Conservation (phyloP, 1,140 invertebrate species). For the Aphidius gifuensis region DNA sequence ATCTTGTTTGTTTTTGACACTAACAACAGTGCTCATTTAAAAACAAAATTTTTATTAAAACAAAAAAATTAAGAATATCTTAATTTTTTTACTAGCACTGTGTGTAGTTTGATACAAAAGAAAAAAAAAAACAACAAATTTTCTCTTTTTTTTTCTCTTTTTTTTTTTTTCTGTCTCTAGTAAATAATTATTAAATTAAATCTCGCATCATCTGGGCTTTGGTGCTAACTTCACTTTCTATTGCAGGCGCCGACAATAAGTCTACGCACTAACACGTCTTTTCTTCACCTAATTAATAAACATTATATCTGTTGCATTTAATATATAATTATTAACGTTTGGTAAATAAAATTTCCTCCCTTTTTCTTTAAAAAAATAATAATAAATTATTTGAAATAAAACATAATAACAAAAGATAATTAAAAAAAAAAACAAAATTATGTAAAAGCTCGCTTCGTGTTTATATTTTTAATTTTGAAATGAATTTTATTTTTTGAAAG, state of each 20-base stretch:
- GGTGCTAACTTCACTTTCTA: slow-evolving; percentile 54
- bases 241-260: slow-evolving; percentile 60
- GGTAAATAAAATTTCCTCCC: neutral
- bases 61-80: slow-evolving; percentile 9
- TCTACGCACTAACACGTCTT: slow-evolving; percentile 54
- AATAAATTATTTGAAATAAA: too few relatives aligned
- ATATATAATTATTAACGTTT: slow-evolving; percentile 26
- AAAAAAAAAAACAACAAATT: neutral
- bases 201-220: slow-evolving; percentile 22
- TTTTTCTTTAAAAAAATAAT: neutral
- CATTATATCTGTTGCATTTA: slow-evolving; percentile 44
- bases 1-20: neutral
- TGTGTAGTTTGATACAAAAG: neutral
- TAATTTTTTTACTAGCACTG: slow-evolving; percentile 8
- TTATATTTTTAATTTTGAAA: too few relatives aligned
- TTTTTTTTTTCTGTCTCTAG: too few relatives aligned
- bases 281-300: slow-evolving; percentile 52
- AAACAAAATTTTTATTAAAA: slow-evolving; percentile 7
- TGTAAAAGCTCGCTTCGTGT: neutral
- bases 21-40: slow-evolving; percentile 4
- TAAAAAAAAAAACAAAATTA: slow-evolving; percentile 12
- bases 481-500: neutral
- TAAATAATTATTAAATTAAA: too few relatives aligned
- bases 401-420: slow-evolving; percentile 1
- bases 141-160: neutral